Base-by-base conservation (phyloP, 2,888 invertebrate genomes). In the Zygothrica quintamaculata region DNA sequence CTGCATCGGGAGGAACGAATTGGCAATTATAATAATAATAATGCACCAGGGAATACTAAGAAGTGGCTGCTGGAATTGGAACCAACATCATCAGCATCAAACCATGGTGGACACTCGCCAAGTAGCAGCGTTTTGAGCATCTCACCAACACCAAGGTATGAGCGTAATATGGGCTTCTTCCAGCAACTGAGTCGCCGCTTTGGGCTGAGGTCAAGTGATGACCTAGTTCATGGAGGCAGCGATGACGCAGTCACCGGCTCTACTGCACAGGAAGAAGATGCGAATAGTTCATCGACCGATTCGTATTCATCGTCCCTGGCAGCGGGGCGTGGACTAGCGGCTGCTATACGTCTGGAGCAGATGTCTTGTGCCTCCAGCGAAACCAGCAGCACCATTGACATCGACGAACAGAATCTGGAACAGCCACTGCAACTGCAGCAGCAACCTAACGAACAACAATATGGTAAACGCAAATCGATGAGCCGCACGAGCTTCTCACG, bases 171-270 rank as follows among this genome's bases (percentile, higher is more conserved):
- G 61, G 92, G 94, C 43, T 92, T 95, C 76, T 93, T 95, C 84
- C 93, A 94, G 69, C 94, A 94, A 22, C 92, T 95, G 67, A 93
- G 93, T 88, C 92, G 93, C 57, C 93, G 93, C 68, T 92, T 95
- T 44, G 92, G 94, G 0, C 92, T 93, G 50, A 91, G 93, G 56
- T 92, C 92, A 56, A 92, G 91, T 51, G 92, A 92, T 84, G 86
- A 92, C 62, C 89, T 90, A 75, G 90, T 89, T 77, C 90, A 89
- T 52, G 59, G 61, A 8, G 44, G 52, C 52, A 33, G 43, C 36
- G 82, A 69, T 77, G 74, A 69, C 69, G 75, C 72, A 55, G 53
- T 39, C 50, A 29, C 15, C 48, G 22, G 55, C 53, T 9, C 34
- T 47, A 44, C 60, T 40, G 69, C 62, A 42, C 73, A 90, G 91